Percentiles rank a stretch among this genome's conserved stretches.
Conservation (phyloP, 1,140 invertebrate species). For the Drosophila ananassae region DNA sequence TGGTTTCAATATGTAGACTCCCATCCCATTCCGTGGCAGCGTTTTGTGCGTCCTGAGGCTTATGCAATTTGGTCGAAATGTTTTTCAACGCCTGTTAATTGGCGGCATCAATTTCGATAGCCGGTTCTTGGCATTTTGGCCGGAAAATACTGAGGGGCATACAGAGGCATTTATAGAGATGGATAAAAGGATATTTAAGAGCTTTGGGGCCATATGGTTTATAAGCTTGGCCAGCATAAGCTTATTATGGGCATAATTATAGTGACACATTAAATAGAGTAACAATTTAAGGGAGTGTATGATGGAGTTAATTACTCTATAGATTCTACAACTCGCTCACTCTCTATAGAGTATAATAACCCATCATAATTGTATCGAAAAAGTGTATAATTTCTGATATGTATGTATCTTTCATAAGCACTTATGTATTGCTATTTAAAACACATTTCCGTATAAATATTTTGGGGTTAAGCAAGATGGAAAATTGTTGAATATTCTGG, state of each 20-base stretch:
- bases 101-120: conserved; percentile 58
- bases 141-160: neutral
- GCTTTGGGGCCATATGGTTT: conserved; percentile 25
- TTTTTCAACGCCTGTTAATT: conserved; percentile 62
- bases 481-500: conserved; percentile 83
- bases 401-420: neutral
- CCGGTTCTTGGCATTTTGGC: conserved; percentile 28
- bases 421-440: conserved; percentile 41
- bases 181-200: conserved; percentile 31
- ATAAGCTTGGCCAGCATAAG: conserved; percentile 9
- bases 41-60: conserved; percentile 48
- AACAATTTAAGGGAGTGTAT: neutral
- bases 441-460: conserved; percentile 30
- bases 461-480: conserved; percentile 42
- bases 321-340: too few species aligned
- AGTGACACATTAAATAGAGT: conserved; percentile 17
- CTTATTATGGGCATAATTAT: conserved; percentile 28
- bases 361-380: conserved; percentile 22
- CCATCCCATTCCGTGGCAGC: conserved; percentile 22
- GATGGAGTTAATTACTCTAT: too few species aligned
- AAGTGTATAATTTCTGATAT: conserved; percentile 49
- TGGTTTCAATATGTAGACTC: conserved; percentile 32
- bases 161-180: neutral
- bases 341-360: conserved; percentile 11
- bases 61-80: conserved; percentile 59